Evolutionary conservation across 1,140 invertebrate genomes (phyloP).

Genomic region (Hetaerina americana): DNA sequence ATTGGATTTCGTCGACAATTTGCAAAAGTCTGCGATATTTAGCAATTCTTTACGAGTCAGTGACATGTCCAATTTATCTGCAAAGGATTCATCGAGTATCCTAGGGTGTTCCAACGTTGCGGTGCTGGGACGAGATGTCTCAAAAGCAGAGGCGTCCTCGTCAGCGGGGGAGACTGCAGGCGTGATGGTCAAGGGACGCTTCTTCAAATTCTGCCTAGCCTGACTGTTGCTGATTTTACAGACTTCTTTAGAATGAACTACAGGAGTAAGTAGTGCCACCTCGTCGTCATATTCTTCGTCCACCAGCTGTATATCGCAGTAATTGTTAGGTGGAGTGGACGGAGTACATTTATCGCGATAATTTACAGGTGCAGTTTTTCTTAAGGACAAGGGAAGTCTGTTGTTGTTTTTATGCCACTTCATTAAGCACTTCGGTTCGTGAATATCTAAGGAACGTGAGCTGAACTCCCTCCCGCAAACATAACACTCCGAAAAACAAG

Average conservation of each 20-base stretch:
- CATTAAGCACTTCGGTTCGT: constrained; percentile 62
- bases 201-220: neutral
- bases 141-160: neutral
- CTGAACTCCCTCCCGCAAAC: constrained; percentile 63
- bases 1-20: constrained; percentile 22
- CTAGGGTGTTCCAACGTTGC: constrained; percentile 41
- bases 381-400: constrained; percentile 41
- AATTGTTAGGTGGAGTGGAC: constrained; percentile 45
- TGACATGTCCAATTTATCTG: constrained; percentile 45
- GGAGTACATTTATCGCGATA: neutral
- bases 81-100: constrained; percentile 36
- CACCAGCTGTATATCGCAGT: constrained; percentile 23
- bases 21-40: constrained; percentile 36
- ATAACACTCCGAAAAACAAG: constrained; percentile 43
- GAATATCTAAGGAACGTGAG: constrained; percentile 53
- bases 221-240: neutral
- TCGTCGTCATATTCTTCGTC: neutral
- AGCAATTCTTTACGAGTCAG: constrained; percentile 26
- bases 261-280: neutral
- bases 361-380: constrained; percentile 33
- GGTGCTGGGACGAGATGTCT: constrained; percentile 33
- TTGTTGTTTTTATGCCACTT: constrained; percentile 59
- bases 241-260: neutral
- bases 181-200: neutral
- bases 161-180: neutral